phyloP scores from a whole-genome alignment of 2,888 invertebrate species.

The Eretmocerus hayati region DNA sequence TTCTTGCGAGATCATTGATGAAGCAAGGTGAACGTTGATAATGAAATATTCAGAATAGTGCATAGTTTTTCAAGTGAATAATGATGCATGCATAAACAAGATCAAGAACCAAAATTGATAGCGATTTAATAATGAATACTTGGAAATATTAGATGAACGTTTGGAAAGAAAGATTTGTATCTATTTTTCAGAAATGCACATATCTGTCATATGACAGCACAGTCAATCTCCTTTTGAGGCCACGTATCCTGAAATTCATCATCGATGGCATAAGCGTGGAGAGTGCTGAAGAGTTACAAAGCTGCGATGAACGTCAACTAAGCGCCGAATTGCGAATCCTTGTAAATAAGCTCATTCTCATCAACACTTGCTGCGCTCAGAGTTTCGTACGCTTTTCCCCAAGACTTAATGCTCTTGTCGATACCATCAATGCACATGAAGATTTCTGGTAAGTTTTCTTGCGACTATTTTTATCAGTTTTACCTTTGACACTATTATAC shows the following conservation, averaged over 20 bases:
- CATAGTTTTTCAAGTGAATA: no score
- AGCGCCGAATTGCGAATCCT: constrained; percentile 39
- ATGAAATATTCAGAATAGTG: no score
- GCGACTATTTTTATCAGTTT: neutral
- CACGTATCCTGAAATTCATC: constrained; percentile 43
- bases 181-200: constrained; percentile 40
- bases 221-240: constrained; percentile 40
- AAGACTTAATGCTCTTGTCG: constrained; percentile 39
- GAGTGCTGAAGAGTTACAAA: constrained; percentile 43
- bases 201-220: constrained; percentile 44
- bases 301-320: constrained; percentile 40
- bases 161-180: no score
- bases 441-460: constrained; percentile 39
- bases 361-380: constrained; percentile 42
- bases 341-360: constrained; percentile 43
- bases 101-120: no score
- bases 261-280: constrained; percentile 45
- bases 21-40: no score
- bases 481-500: neutral
- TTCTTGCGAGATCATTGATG: no score
- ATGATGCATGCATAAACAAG: no score
- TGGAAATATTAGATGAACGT: no score
- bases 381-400: constrained; percentile 43
- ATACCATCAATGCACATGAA: constrained; percentile 40
- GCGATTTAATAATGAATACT: no score